Conservation (phyloP, 2,888 invertebrate species). For the Plagiodera versicolora region DNA sequence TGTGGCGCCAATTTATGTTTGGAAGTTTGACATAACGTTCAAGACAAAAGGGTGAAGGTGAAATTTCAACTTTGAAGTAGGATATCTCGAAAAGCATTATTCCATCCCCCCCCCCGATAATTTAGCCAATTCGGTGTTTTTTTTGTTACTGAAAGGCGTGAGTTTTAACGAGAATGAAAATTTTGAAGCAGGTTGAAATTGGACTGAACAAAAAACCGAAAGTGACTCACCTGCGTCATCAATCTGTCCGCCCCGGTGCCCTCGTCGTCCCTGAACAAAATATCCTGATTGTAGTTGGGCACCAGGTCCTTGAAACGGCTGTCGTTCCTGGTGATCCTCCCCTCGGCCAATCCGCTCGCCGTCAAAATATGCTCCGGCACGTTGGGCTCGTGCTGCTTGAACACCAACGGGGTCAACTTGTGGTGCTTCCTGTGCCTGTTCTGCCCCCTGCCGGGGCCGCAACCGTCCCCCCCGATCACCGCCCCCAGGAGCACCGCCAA, state of each 20-base stretch:
- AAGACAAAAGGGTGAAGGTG: too few relatives aligned
- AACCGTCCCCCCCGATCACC: slow-evolving; percentile 55
- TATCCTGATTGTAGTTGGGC: slow-evolving; percentile 94
- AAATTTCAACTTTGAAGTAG: too few relatives aligned
- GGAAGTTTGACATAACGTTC: too few relatives aligned
- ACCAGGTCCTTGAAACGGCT: slow-evolving; percentile 89
- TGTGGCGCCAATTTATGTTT: too few relatives aligned
- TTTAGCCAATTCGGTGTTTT: too few relatives aligned
- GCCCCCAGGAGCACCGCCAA: slow-evolving; percentile 57
- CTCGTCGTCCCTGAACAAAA: slow-evolving; percentile 96
- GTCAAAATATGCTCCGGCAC: slow-evolving; percentile 88
- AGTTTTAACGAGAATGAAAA: too few relatives aligned
- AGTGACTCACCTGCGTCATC: slow-evolving; percentile 89
- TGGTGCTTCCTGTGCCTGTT: slow-evolving; percentile 76
- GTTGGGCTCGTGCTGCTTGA: slow-evolving; percentile 96
- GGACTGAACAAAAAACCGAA: too few relatives aligned
- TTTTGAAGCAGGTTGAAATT: too few relatives aligned
- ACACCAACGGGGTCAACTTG: slow-evolving; percentile 90
- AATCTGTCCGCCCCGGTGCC: slow-evolving; percentile 95
- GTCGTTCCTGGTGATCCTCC: slow-evolving; percentile 78
- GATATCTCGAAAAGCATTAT: too few relatives aligned
- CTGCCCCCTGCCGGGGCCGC: slow-evolving; percentile 81
- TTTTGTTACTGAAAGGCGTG: too few relatives aligned
- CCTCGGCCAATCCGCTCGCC: slow-evolving; percentile 89
- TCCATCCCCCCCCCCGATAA: too few relatives aligned